These are phyloP conservation scores for Odontocolon sp. DNA, from an alignment of 2,888 invertebrate genomes.

Conservation along the genomic window DNA sequence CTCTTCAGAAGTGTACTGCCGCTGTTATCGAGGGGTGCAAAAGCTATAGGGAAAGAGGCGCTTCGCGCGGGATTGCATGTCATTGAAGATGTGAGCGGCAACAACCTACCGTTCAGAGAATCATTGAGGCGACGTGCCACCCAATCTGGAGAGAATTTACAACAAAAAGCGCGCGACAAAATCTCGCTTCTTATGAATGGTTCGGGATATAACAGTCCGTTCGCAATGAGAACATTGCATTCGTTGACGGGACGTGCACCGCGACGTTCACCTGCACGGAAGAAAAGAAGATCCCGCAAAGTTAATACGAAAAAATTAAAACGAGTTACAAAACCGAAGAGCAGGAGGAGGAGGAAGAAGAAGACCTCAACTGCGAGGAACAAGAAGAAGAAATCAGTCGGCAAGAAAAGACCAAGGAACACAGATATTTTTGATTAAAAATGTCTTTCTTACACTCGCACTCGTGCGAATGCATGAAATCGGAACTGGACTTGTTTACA, in stretches of 20 bases:
- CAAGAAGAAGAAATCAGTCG: neutral
- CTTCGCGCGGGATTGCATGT: too few relatives aligned
- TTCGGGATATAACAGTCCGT: neutral
- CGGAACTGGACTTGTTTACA: conserved; percentile 28
- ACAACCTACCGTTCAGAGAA: too few relatives aligned
- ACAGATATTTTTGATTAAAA: neutral
- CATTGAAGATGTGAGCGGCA: too few relatives aligned
- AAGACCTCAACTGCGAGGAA: neutral
- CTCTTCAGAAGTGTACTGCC: too few relatives aligned
- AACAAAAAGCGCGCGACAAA: conserved; percentile 27
- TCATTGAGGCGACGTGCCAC: too few relatives aligned
- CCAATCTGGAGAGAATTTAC: too few relatives aligned
- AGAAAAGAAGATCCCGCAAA: neutral
- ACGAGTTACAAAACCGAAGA: neutral
- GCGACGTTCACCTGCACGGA: neutral
- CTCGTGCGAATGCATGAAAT: conserved; percentile 27
- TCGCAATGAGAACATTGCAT: neutral
- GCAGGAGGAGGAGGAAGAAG: neutral
- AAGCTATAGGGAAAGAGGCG: conserved; percentile 23
- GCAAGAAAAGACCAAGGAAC: neutral
- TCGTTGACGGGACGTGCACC: neutral
- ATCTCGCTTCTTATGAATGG: conserved; percentile 25
- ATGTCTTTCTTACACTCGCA: conserved; percentile 27
- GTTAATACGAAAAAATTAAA: neutral
- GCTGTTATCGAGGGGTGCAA: conserved; percentile 2